Percentiles rank a stretch among this genome's conserved stretches.
These are phyloP conservation scores for Gouania willdenowi DNA, from an alignment of 2,797 vertebrate genomes.

Conservation along the genomic window DNA sequence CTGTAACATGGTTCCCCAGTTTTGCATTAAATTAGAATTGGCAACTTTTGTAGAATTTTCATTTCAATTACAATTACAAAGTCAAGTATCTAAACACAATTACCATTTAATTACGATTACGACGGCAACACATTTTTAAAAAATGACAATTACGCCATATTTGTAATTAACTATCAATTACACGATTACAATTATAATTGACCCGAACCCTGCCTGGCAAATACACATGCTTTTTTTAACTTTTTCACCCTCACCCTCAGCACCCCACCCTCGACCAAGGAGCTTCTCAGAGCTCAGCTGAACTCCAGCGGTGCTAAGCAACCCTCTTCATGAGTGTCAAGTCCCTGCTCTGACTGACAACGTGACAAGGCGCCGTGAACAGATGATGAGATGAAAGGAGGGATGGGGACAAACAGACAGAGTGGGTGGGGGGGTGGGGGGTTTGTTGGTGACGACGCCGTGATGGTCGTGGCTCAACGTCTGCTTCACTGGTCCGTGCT, in stretches of 20 bases:
- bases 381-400: conserved; percentile 36
- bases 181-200: neutral
- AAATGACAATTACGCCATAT: too few species aligned
- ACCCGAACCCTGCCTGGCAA: neutral
- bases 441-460: conserved; percentile 2
- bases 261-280: conserved; percentile 14
- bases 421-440: conserved; percentile 1
- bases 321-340: conserved; percentile 37
- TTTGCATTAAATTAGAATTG: too few species aligned
- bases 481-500: conserved; percentile 11
- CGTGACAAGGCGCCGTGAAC: conserved; percentile 40
- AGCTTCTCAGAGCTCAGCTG: conserved; percentile 27
- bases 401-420: conserved; percentile 32
- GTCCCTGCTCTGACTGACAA: conserved; percentile 51
- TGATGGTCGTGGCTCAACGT: neutral
- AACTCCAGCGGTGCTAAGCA: conserved; percentile 36
- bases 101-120: too few species aligned
- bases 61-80: too few species aligned
- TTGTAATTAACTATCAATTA: too few species aligned
- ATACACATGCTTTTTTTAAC: conserved; percentile 4
- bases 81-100: too few species aligned
- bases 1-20: too few species aligned
- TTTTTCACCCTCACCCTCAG: conserved; percentile 8
- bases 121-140: too few species aligned
- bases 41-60: too few species aligned